Percentiles rank a stretch among this genome's conserved stretches.
Evolutionary conservation across 2,888 invertebrate genomes (phyloP).

Genomic region (Agriopis aurantiaria): DNA sequence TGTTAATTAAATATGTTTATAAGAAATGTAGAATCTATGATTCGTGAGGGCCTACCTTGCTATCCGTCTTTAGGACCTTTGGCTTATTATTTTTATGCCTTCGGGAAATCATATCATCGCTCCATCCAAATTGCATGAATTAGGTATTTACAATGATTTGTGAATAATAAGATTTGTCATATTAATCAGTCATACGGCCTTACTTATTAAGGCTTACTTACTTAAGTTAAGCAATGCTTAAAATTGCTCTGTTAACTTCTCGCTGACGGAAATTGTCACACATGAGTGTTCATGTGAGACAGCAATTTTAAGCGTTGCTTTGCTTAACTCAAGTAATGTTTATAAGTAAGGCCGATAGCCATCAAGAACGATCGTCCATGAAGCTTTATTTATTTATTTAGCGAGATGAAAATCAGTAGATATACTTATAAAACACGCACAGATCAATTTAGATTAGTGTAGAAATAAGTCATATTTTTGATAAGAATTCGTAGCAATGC

Average conservation of each 20-base stretch:
- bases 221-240: too few relatives aligned
- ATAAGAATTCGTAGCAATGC: constrained; percentile 51
- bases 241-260: too few relatives aligned
- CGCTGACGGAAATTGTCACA: too few relatives aligned
- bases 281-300: too few relatives aligned
- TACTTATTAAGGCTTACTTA: too few relatives aligned
- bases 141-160: constrained; percentile 37
- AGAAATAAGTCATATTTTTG: constrained; percentile 73
- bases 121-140: constrained; percentile 69
- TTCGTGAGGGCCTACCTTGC: constrained; percentile 36
- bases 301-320: too few relatives aligned
- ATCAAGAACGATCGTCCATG: constrained; percentile 62
- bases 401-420: constrained; percentile 58
- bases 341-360: constrained; percentile 13
- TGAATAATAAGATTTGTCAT: constrained; percentile 1
- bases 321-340: too few relatives aligned
- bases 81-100: constrained; percentile 36
- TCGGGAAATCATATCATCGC: constrained; percentile 71
- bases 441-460: constrained; percentile 54
- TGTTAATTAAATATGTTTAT: constrained; percentile 35
- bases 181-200: constrained; percentile 15
- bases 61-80: constrained; percentile 48
- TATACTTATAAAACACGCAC: constrained; percentile 70
- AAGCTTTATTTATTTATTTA: constrained; percentile 66
- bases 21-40: constrained; percentile 44